A percentile compares a stretch with the other conserved stretches of the same genome.
Evolutionary conservation across 2,888 invertebrate genomes (phyloP).

Genomic region (Neocrepidodera transversa): DNA sequence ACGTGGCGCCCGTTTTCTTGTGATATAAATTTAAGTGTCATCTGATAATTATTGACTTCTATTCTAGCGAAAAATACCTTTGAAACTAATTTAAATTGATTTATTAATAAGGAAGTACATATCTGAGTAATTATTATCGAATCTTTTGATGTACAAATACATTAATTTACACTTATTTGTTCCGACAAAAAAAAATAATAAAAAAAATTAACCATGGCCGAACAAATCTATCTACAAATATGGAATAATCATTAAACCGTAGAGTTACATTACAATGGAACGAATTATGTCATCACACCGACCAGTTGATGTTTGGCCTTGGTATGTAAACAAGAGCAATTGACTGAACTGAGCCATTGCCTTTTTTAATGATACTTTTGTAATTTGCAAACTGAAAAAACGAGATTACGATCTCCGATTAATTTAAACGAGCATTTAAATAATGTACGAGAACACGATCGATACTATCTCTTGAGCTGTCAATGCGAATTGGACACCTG

Average conservation of each 20-base stretch:
- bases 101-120: too few species aligned
- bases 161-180: too few species aligned
- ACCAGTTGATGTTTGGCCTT: conserved; percentile 27
- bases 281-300: conserved; percentile 33
- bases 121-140: too few species aligned
- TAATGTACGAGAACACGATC: not conserved
- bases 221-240: conserved; percentile 29
- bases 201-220: conserved; percentile 23
- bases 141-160: too few species aligned
- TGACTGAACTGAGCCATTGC: conserved; percentile 22
- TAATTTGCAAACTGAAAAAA: conserved; percentile 24
- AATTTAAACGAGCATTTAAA: conserved; percentile 11
- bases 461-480: not conserved
- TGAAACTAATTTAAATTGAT: too few species aligned
- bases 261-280: conserved; percentile 31
- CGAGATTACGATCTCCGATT: conserved; percentile 17
- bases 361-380: conserved; percentile 31
- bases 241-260: conserved; percentile 28
- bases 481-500: not conserved
- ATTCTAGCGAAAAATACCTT: too few species aligned
- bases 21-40: too few species aligned
- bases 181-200: conserved; percentile 1
- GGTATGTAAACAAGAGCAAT: conserved; percentile 12
- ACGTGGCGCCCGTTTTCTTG: too few species aligned
- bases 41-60: too few species aligned